A percentile compares a stretch with the other conserved stretches of the same genome.
These are phyloP conservation scores for Phalacrocorax aristotelis DNA, from an alignment of 2,113 vertebrate species.

Conservation along the genomic window DNA sequence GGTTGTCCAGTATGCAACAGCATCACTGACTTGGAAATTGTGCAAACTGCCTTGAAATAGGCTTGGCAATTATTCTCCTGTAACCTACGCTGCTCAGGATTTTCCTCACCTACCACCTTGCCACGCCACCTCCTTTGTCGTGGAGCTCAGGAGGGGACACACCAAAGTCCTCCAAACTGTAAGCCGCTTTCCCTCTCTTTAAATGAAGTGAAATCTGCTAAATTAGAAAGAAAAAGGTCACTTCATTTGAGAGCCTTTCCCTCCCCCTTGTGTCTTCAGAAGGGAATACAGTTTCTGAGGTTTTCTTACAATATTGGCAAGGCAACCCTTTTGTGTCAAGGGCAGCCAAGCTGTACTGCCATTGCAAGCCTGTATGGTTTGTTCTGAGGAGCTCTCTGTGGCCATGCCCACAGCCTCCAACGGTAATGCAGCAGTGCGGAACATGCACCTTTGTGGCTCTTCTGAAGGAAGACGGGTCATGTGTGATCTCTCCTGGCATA, in stretches of 20 bases:
- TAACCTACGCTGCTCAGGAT: neutral
- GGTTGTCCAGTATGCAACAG: neutral
- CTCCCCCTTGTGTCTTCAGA: neutral
- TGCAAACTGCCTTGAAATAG: neutral
- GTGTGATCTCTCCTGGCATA: neutral
- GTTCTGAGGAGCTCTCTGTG: neutral
- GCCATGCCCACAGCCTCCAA: neutral
- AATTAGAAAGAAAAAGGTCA: neutral
- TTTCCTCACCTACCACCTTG: neutral
- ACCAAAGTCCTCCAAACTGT: neutral
- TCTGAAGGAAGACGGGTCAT: neutral
- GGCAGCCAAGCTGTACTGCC: neutral
- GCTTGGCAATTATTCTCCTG: neutral
- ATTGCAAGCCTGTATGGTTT: neutral
- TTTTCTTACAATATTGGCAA: neutral
- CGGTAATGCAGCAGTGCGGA: neutral
- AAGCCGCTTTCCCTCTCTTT: neutral
- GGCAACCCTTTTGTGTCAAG: neutral
- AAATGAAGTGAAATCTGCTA: neutral
- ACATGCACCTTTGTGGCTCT: rapidly evolving
- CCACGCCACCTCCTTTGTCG: neutral
- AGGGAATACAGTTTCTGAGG: neutral
- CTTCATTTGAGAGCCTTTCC: neutral
- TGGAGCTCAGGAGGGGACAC: neutral
- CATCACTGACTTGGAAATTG: neutral